phyloP scores from a whole-genome alignment of 2,888 invertebrate species.

The Lagria hirta region DNA sequence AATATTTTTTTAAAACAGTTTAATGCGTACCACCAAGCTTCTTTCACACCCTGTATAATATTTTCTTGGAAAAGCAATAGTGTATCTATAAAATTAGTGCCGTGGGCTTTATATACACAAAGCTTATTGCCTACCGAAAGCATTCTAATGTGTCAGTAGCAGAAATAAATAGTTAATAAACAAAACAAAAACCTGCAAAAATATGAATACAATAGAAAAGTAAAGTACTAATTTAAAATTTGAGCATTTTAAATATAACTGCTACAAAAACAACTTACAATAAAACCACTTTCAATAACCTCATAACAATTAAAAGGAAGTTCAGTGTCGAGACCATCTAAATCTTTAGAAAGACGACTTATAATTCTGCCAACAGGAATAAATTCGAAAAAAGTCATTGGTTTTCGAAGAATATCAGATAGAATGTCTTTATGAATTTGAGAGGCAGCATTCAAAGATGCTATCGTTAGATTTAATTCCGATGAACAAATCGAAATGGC shows the following conservation, averaged over 20 bases:
- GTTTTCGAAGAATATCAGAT: constrained; percentile 60
- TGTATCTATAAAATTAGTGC: too few relatives aligned
- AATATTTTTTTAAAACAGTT: too few relatives aligned
- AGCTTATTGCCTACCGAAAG: constrained; percentile 15
- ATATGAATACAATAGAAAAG: constrained; percentile 4
- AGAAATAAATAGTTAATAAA: constrained; percentile 6
- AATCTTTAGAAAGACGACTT: constrained; percentile 69
- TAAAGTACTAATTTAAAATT: constrained; percentile 32
- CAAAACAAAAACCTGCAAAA: constrained; percentile 4
- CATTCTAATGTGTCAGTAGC: too few relatives aligned
- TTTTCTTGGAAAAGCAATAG: too few relatives aligned
- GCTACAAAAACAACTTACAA: constrained; percentile 47
- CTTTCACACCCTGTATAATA: too few relatives aligned
- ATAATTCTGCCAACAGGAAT: constrained; percentile 70
- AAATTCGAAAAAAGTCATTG: constrained; percentile 71
- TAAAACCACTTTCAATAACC: constrained; percentile 52
- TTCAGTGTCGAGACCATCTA: constrained; percentile 65
- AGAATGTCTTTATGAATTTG: constrained; percentile 62
- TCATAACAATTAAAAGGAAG: constrained; percentile 57
- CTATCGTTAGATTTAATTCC: constrained; percentile 60
- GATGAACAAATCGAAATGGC: constrained; percentile 57
- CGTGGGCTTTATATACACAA: too few relatives aligned
- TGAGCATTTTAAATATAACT: constrained; percentile 45
- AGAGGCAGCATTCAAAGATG: constrained; percentile 62
- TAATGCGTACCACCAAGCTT: too few relatives aligned